phyloP scores from a whole-genome alignment of 2,797 vertebrate species.

The Falco peregrinus region DNA sequence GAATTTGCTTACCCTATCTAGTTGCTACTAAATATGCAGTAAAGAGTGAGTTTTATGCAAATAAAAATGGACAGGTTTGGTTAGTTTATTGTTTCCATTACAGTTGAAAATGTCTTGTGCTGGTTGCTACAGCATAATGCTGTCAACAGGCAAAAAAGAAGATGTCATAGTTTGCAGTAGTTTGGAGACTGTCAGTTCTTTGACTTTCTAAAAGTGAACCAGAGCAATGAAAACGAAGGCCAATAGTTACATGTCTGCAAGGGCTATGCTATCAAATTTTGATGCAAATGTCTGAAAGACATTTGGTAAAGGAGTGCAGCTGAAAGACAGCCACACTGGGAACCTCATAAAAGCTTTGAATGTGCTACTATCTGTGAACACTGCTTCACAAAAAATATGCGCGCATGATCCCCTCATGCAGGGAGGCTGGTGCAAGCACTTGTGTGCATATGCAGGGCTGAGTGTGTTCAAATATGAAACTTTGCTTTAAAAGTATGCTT shows the following conservation, averaged over 20 bases:
- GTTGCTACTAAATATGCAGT: not conserved
- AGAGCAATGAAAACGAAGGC: not conserved
- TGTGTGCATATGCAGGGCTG: too few species aligned
- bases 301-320: not conserved
- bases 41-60: not conserved
- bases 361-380: not conserved
- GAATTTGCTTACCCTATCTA: not conserved
- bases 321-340: not conserved
- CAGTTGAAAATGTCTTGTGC: not conserved
- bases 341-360: not conserved
- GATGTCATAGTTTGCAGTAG: not conserved
- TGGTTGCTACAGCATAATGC: not conserved
- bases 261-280: not conserved
- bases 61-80: not conserved
- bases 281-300: not conserved
- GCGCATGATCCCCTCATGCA: fast-evolving
- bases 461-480: not conserved
- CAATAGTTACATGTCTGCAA: not conserved
- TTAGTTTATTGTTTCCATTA: not conserved
- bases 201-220: not conserved
- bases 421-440: not conserved
- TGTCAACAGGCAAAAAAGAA: not conserved
- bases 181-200: not conserved
- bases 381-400: fast-evolving
- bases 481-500: not conserved